phyloP scores from a whole-genome alignment of 2,113 vertebrate species.

The Eurypyga helias region DNA sequence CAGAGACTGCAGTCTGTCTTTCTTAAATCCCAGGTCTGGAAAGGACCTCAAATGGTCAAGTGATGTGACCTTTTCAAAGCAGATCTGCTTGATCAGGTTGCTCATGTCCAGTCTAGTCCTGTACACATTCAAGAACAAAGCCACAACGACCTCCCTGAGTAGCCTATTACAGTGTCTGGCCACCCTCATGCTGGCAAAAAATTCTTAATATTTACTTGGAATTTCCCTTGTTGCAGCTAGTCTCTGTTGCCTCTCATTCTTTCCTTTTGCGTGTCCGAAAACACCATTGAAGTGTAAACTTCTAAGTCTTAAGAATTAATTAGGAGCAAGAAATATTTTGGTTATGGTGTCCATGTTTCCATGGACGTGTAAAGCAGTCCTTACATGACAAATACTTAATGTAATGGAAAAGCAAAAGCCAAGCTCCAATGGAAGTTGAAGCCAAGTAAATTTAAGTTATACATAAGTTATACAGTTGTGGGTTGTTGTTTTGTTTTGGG shows the following conservation, averaged over 20 bases:
- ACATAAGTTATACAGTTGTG: rapidly evolving
- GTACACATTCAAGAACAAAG: not conserved
- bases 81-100: not conserved
- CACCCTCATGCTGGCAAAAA: rapidly evolving
- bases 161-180: not conserved
- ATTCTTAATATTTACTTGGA: not conserved
- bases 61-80: not conserved
- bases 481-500: no score
- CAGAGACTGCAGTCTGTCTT: not conserved
- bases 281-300: not conserved
- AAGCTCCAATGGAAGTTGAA: not conserved
- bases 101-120: not conserved
- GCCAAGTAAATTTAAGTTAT: not conserved
- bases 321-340: not conserved
- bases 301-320: not conserved
- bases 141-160: not conserved
- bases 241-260: not conserved
- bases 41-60: not conserved
- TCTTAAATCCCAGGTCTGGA: not conserved
- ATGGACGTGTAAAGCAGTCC: not conserved
- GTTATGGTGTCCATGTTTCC: not conserved
- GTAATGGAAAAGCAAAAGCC: not conserved
- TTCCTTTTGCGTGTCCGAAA: not conserved
- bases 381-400: not conserved
- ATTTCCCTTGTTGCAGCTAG: not conserved